These are phyloP conservation scores for Mesoclemmys tuberculata DNA, from an alignment of 2,113 vertebrate genomes.

Conservation along the genomic window DNA sequence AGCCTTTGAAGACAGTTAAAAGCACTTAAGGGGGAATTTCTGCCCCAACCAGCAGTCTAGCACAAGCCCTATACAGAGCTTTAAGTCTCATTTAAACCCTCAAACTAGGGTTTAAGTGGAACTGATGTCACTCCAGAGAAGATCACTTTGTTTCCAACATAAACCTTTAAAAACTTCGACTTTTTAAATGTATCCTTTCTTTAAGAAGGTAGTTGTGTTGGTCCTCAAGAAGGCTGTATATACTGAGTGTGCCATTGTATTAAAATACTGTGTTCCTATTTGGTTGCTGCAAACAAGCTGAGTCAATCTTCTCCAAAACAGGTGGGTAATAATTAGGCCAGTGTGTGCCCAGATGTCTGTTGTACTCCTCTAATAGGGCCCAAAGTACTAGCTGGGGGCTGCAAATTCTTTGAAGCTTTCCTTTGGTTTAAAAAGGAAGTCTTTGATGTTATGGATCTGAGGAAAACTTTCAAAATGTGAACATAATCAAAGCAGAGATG, in stretches of 20 bases:
- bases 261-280: not conserved
- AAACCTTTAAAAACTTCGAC: not conserved
- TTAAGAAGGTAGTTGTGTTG: not conserved
- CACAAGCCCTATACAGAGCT: not conserved
- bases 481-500: not conserved
- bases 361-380: not conserved
- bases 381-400: not conserved
- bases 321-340: not conserved
- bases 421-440: not conserved
- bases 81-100: not conserved
- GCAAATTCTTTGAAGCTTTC: not conserved
- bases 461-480: not conserved
- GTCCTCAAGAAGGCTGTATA: not conserved
- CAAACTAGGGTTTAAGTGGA: not conserved
- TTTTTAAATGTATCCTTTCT: not conserved
- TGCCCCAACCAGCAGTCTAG: not conserved
- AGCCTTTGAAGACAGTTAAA: not conserved
- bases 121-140: not conserved
- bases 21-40: not conserved
- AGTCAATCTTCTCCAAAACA: not conserved
- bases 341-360: not conserved
- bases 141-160: not conserved
- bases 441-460: not conserved
- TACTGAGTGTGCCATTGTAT: not conserved
- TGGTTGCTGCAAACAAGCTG: not conserved